Conservation (phyloP, 2,113 vertebrate genomes). For the Oncorhynchus nerka region DNA sequence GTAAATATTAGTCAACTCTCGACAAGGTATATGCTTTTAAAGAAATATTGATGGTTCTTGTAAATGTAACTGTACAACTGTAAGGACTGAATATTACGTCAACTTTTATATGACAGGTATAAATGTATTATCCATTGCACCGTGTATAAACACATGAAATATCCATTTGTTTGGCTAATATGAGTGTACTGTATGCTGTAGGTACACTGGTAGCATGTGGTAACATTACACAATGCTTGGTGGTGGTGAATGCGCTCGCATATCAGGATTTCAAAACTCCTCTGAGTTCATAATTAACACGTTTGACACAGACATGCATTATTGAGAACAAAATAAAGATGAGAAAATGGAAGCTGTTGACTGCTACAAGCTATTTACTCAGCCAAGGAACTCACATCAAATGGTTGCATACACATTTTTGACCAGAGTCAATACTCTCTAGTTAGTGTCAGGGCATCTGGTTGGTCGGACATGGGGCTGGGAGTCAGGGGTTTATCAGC, state of each 20-base stretch:
- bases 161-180: not conserved
- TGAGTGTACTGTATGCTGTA: not conserved
- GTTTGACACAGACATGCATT: slow-evolving; percentile 61
- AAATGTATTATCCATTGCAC: not conserved
- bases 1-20: slow-evolving; percentile 1
- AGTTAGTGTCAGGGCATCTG: not conserved
- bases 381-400: not conserved
- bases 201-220: slow-evolving; percentile 34
- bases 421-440: too few relatives aligned
- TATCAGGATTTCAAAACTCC: slow-evolving; percentile 24
- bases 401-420: too few relatives aligned
- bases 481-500: slow-evolving; percentile 11
- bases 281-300: slow-evolving; percentile 47
- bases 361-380: not conserved
- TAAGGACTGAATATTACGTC: slow-evolving; percentile 17
- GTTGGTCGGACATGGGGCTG: not conserved
- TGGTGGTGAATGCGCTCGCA: slow-evolving; percentile 49
- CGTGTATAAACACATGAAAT: not conserved
- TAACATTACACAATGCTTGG: slow-evolving; percentile 40
- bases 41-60: slow-evolving; percentile 8
- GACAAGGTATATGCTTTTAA: slow-evolving; percentile 54
- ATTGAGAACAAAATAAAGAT: slow-evolving; percentile 61
- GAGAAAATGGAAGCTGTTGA: slow-evolving; percentile 32
- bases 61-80: slow-evolving; percentile 25
- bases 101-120: slow-evolving; percentile 15